Percentiles rank a stretch among this genome's conserved stretches.
Evolutionary conservation across 2,888 invertebrate species (phyloP).

Genomic region (Argyresthia goedartella): DNA sequence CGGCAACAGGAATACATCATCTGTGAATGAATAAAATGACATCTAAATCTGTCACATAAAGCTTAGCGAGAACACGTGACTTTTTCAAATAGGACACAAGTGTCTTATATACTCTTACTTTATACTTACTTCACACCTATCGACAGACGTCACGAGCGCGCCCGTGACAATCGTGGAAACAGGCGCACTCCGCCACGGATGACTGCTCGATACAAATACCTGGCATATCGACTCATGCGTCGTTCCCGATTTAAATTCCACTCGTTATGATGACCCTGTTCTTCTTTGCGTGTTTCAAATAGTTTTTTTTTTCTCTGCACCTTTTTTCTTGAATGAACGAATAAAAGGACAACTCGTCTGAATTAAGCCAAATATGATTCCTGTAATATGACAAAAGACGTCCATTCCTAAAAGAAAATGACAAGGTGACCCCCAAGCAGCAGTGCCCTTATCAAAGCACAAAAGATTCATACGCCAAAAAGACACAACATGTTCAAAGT

Average conservation of each 20-base stretch:
- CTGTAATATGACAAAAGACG: background rate
- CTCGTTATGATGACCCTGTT: background rate
- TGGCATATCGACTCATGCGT: background rate
- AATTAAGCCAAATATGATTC: background rate
- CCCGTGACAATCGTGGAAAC: conserved; percentile 20
- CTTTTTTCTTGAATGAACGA: no score
- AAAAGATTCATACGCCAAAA: background rate
- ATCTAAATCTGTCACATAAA: no score
- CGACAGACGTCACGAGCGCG: conserved; percentile 33
- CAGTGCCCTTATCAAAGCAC: background rate
- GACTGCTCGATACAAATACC: background rate
- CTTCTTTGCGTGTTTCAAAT: background rate
- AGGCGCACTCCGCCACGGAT: background rate
- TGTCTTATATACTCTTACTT: no score
- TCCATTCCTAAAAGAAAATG: no score
- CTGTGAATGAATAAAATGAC: no score
- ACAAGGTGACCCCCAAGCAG: background rate
- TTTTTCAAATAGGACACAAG: no score
- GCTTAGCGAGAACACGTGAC: no score
- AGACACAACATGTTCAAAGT: background rate
- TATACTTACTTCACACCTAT: background rate
- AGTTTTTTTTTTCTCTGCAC: background rate
- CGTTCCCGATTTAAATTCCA: background rate
- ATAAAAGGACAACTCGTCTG: no score
- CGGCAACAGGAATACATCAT: no score